These are phyloP conservation scores for Macrotrachela quadricornifera DNA, from an alignment of 1,140 invertebrate species.

Conservation along the genomic window DNA sequence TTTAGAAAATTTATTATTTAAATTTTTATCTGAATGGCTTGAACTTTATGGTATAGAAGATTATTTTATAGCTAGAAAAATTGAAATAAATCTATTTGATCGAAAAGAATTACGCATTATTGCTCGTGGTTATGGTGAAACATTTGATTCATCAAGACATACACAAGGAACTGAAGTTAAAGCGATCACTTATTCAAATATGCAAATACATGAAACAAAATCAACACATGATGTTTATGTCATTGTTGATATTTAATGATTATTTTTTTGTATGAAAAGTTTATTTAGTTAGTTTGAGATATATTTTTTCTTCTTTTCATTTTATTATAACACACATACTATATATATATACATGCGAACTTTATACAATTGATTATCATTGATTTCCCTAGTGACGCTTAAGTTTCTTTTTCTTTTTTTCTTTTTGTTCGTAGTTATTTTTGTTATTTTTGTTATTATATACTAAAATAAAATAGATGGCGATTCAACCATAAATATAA, in stretches of 20 bases:
- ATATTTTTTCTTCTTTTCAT: too few relatives aligned
- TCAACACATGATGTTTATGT: constrained; percentile 71
- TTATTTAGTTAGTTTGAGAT: too few relatives aligned
- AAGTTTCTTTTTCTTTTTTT: too few relatives aligned
- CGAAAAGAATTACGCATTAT: constrained; percentile 56
- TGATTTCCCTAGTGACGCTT: too few relatives aligned
- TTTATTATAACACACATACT: too few relatives aligned
- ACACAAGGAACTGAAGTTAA: constrained; percentile 93
- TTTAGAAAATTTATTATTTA: constrained; percentile 61
- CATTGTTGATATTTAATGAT: constrained; percentile 72
- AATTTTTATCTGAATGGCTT: constrained; percentile 80
- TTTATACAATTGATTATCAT: too few relatives aligned
- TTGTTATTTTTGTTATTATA: too few relatives aligned
- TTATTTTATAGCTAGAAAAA: constrained; percentile 49
- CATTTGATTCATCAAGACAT: constrained; percentile 73
- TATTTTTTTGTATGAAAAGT: too few relatives aligned
- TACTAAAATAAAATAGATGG: too few relatives aligned
- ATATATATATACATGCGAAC: too few relatives aligned
- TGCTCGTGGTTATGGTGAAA: constrained; percentile 71
- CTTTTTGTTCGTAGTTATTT: too few relatives aligned
- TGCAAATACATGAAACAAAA: constrained; percentile 72
- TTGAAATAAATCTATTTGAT: constrained; percentile 71
- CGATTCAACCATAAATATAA: too few relatives aligned
- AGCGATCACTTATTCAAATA: constrained; percentile 95
- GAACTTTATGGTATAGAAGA: constrained; percentile 79